phyloP scores from a whole-genome alignment of 2,113 vertebrate genomes.

The Platysteira castanea region DNA sequence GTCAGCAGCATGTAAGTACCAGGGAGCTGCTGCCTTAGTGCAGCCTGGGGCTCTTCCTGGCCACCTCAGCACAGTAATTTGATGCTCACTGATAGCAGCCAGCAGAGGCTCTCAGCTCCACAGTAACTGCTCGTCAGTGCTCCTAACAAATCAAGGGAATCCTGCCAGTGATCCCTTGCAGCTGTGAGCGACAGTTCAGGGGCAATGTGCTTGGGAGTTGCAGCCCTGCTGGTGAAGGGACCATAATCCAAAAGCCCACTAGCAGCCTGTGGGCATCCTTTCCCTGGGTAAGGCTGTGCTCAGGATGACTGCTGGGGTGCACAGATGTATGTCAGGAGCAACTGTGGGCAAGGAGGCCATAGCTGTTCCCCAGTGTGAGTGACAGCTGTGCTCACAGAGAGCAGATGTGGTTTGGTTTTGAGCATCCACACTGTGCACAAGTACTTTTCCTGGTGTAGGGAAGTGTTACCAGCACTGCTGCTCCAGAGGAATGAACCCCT shows the following conservation, averaged over 20 bases:
- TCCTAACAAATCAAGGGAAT: neutral
- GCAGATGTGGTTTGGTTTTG: neutral
- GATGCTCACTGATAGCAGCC: neutral
- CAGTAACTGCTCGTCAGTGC: neutral
- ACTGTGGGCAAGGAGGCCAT: neutral
- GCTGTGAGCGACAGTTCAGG: neutral
- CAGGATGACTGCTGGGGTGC: neutral
- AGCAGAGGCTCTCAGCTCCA: neutral
- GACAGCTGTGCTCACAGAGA: neutral
- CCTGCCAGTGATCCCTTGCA: neutral
- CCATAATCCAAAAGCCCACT: neutral
- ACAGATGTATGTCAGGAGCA: neutral
- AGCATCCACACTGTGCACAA: neutral
- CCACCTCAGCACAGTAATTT: neutral
- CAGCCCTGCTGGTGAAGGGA: neutral
- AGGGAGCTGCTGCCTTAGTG: neutral
- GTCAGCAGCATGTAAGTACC: constrained; percentile 88
- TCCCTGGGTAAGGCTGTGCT: neutral
- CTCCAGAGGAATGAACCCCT: neutral
- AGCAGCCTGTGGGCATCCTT: neutral
- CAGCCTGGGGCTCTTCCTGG: neutral
- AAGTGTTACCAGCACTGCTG: neutral
- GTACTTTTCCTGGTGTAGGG: neutral
- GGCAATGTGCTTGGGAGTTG: neutral
- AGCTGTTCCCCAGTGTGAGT: neutral